Evolutionary conservation across 2,113 vertebrate species (phyloP), one percentile per base, ranked within the genome.

Genomic region (Canis aureus): DNA sequence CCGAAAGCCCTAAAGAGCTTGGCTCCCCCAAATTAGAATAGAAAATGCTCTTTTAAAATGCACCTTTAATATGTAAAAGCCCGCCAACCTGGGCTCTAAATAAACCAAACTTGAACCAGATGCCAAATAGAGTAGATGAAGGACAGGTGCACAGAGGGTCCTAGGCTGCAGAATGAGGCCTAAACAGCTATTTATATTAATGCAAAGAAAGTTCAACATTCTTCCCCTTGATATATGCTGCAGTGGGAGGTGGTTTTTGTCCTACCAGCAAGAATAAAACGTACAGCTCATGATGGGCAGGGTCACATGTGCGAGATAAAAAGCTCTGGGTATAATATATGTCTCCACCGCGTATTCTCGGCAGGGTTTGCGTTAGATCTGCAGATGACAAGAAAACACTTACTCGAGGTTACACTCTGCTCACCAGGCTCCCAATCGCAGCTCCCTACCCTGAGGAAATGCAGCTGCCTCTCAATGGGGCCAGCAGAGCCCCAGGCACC

Each of bases 131-230:
- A 98, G 98, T 92, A 98, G 98, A 98, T 99, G 99, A 99, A 98
- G 99, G 99, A 99, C 98, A 99, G 98, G 99, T 98, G 82, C 96
- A 95, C 89, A 94, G 98, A 98, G 98, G 97, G 98, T 98, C 99
- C 99, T 94, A 95, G 99, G 98, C 98, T 98, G 93, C 98, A 98
- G 98, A 99, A 99, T 98, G 98, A 97, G 98, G 98, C 98, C 99
- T 99, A 99, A 99, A 99, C 99, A 99, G 99, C 99, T 99, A 99
- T 99, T 99, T 99, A 99, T 99, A 99, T 99, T 99, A 99, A 99
- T 99, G 99, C 99, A 99, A 99, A 99, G 98, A 99, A 99, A 99
- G 98, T 98, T 98, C 98, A 98, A 98, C 98, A 99, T 98, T 99
- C 98, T 98, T 98, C 98, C 98, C 98, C 98, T 99, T 99, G 99